Evolutionary conservation across 2,113 vertebrate species (phyloP).

Genomic region (Heptranchias perlo): DNA sequence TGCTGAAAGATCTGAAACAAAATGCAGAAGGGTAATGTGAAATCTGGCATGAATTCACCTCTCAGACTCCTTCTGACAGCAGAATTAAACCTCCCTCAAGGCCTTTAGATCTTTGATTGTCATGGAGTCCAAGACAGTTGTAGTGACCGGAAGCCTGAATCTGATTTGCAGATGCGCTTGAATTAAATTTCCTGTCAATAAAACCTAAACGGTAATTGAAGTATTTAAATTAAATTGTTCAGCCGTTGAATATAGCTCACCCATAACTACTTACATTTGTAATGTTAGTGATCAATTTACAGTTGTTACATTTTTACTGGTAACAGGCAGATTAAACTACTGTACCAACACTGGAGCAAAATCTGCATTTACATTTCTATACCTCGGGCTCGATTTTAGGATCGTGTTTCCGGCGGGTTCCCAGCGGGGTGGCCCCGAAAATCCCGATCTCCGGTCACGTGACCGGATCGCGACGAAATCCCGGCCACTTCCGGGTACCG

Average conservation of each 20-base stretch:
- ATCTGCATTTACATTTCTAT: not conserved
- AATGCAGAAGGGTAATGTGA: not conserved
- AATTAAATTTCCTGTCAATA: conserved; percentile 13
- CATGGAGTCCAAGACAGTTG: not conserved
- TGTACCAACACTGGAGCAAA: not conserved
- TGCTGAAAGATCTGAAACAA: not conserved
- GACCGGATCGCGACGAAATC: too few species aligned
- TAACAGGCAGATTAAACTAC: not conserved
- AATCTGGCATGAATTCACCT: not conserved
- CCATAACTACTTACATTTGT: not conserved
- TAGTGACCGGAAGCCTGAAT: not conserved
- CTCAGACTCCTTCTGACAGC: not conserved
- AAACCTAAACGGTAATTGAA: not conserved
- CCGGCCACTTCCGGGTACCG: too few species aligned
- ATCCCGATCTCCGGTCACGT: too few species aligned
- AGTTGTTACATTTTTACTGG: not conserved
- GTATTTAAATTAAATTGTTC: not conserved
- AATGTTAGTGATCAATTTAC: not conserved
- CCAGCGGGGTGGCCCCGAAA: too few species aligned
- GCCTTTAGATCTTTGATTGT: too few species aligned
- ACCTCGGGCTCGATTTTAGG: too few species aligned
- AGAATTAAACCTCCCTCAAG: not conserved
- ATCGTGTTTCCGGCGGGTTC: too few species aligned
- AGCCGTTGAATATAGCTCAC: not conserved
- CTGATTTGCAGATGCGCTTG: conserved; percentile 13